phyloP scores from a whole-genome alignment of 2,113 vertebrate species.

The Passerina amoena region DNA sequence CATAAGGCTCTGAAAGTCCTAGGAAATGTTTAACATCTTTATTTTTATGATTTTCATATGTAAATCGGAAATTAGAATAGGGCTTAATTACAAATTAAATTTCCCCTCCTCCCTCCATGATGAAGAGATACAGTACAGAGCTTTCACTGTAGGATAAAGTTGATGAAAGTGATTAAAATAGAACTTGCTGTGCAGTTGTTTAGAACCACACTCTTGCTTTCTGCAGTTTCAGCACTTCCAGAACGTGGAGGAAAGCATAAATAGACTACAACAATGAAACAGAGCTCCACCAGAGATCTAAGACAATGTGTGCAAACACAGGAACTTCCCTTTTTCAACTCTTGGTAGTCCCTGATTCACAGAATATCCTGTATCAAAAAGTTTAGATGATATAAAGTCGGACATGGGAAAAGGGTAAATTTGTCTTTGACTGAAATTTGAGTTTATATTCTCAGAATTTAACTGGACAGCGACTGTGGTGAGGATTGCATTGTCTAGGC shows the following conservation, averaged over 20 bases:
- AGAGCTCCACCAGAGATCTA: slow-evolving; percentile 62
- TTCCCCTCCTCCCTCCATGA: not conserved
- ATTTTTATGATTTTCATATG: not conserved
- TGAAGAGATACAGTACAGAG: not conserved
- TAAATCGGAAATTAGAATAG: not conserved
- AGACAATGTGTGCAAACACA: slow-evolving; percentile 45
- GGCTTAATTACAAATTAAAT: not conserved
- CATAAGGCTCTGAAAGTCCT: not conserved
- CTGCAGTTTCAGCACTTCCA: slow-evolving; percentile 67
- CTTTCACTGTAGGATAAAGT: slow-evolving; percentile 27
- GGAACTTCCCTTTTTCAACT: slow-evolving; percentile 65
- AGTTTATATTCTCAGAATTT: not conserved
- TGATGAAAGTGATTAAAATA: slow-evolving; percentile 43
- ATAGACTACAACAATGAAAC: slow-evolving; percentile 66
- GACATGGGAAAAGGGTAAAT: not conserved
- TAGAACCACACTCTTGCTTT: slow-evolving; percentile 33
- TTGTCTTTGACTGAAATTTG: not conserved
- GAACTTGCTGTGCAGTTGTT: slow-evolving; percentile 49
- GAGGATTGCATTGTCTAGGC: not conserved
- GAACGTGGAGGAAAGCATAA: slow-evolving; percentile 66
- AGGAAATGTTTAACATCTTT: not conserved
- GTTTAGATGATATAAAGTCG: not conserved
- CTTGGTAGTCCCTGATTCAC: slow-evolving; percentile 8
- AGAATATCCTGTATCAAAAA: not conserved
- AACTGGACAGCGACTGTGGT: not conserved